Percentiles rank a stretch among this genome's conserved stretches.
These are phyloP conservation scores for Cephalopholis sonnerati DNA, from an alignment of 2,113 vertebrate species.

Conservation along the genomic window DNA sequence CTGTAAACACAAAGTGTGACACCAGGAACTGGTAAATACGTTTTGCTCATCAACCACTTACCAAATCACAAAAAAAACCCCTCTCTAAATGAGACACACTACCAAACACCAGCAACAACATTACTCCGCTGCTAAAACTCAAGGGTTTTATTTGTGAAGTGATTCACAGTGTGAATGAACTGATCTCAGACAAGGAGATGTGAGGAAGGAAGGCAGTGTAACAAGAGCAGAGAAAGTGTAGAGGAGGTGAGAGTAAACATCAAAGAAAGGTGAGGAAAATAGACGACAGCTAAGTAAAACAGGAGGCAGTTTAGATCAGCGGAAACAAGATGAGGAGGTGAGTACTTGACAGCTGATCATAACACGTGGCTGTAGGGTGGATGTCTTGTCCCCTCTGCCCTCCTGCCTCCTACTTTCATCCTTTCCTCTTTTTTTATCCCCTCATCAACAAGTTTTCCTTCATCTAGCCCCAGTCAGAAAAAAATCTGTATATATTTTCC, in stretches of 20 bases:
- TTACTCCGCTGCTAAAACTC: neutral
- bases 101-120: slow-evolving; percentile 5
- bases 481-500: slow-evolving; percentile 23
- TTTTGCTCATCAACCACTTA: slow-evolving; percentile 23
- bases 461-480: neutral
- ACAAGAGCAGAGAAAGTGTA: slow-evolving; percentile 24
- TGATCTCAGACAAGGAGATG: slow-evolving; percentile 24
- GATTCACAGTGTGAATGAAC: slow-evolving; percentile 38
- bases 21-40: slow-evolving; percentile 27
- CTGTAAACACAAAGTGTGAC: slow-evolving; percentile 20
- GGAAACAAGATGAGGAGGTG: slow-evolving; percentile 23
- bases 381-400: slow-evolving; percentile 53
- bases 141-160: slow-evolving; percentile 18
- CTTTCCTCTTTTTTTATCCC: slow-evolving; percentile 36
- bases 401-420: slow-evolving; percentile 52
- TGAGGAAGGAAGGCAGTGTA: slow-evolving; percentile 13
- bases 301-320: slow-evolving; percentile 50
- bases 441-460: slow-evolving; percentile 39
- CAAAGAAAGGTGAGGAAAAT: slow-evolving; percentile 64
- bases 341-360: slow-evolving; percentile 64
- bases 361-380: slow-evolving; percentile 57
- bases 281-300: slow-evolving; percentile 41
- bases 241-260: slow-evolving; percentile 58
- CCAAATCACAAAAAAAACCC: neutral
- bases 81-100: slow-evolving; percentile 41